Base-by-base conservation (phyloP, 1,140 invertebrate species). In the Pteromalus puparum region DNA sequence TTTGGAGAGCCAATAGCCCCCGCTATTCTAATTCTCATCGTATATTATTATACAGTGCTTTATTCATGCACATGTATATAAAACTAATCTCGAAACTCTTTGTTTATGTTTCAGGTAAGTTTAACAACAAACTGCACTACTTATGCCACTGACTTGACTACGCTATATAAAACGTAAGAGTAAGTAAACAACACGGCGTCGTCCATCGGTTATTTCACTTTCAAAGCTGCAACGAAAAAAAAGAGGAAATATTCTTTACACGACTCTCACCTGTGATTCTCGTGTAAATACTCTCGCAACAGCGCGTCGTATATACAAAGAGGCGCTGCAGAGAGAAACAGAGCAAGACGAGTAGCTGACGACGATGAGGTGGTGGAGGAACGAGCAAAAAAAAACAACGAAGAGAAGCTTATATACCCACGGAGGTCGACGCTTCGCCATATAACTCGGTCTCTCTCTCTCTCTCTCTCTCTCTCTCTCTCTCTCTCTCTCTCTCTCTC, bases 81-180 rank as follows among this genome's bases (percentile, higher is more conserved):
- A 12, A 70, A 48, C 26, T 83, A 77, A 83, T 82, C 5, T 18
- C 3, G 9, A 53, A 75, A 15, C 38, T 34, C 42, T 80, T 61
- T 65, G 26, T 76, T 81, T 85, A 0, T 85, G 79, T 85, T 85
- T 26, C 79, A 85, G 84, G 84, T 85, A 67, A 85, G 84, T 81
- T 34, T 12, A 4, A 79, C 18, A 75, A 75, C 18, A 75, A 75
- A 68, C 48, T 42, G 42, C 24, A n/a, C 53, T 53, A 61, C 53
- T 61, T 21, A n/a, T 61, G 53, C 53, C 53, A 48, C 46, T 0
- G 0, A 15, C 46, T 4, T 13, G 15, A 13, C 12, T 48, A 13
- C 15, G 13, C 46, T 13, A 2, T 15, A 48, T 4, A 9, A 13
- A 1, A 9, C 9, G 9, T 46, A 12, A 15, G 46, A 13, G 46